These are phyloP conservation scores for Sthenelais limicola DNA, from an alignment of 2,888 invertebrate genomes.

Conservation along the genomic window DNA sequence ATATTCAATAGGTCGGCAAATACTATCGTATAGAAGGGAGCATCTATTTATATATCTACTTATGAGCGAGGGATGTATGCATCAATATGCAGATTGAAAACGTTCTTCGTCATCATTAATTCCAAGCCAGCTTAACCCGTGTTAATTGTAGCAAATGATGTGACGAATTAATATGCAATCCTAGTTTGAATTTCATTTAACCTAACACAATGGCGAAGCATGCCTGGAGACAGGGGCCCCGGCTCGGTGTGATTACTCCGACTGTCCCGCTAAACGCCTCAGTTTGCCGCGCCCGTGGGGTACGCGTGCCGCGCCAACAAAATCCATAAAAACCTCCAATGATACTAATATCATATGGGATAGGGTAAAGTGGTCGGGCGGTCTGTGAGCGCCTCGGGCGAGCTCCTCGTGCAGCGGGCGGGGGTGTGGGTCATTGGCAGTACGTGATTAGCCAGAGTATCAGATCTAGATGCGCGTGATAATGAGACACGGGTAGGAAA, in stretches of 20 bases:
- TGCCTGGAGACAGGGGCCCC: slow-evolving; percentile 20
- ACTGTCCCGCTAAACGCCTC: slow-evolving; percentile 31
- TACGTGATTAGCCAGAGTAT: no score
- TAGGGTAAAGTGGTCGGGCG: slow-evolving; percentile 32
- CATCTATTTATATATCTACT: no score
- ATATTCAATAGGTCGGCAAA: no score
- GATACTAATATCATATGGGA: slow-evolving; percentile 38
- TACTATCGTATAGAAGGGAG: no score
- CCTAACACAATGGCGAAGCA: slow-evolving; percentile 13
- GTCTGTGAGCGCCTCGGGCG: not conserved
- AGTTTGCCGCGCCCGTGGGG: slow-evolving; percentile 14
- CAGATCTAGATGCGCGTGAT: no score
- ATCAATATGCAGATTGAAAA: no score
- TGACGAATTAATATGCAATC: slow-evolving; percentile 38
- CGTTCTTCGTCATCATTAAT: no score
- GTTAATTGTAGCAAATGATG: slow-evolving; percentile 25
- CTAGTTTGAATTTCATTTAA: slow-evolving; percentile 34
- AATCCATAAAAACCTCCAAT: slow-evolving; percentile 35
- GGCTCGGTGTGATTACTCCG: slow-evolving; percentile 13
- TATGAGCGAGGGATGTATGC: no score
- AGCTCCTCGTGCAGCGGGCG: slow-evolving; percentile 13
- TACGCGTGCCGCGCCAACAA: slow-evolving; percentile 14
- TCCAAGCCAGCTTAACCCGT: no score
- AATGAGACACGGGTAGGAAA: no score
- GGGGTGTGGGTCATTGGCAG: slow-evolving; percentile 34